Evolutionary conservation across 1,140 invertebrate species (phyloP), one percentile per base, ranked within the genome.

Genomic region (Ceratina australensis): DNA sequence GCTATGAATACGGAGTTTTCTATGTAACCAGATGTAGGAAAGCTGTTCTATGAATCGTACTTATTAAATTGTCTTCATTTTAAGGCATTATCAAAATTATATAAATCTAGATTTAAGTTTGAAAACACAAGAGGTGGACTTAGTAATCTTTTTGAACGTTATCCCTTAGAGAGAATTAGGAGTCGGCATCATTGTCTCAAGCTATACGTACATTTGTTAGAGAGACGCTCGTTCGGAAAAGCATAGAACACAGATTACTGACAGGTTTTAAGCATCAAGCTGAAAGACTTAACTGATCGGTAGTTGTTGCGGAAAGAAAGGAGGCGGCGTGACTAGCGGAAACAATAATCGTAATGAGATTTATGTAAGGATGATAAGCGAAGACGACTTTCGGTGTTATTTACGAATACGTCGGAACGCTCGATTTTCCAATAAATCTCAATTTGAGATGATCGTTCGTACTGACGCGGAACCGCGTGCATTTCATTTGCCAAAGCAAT

Each of bases 401-500:
- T 80, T 64, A 60, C 16, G 66, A 26, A 49, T n/a, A 33, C 26
- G 33, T 28, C 54, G 80, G 75, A 74, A 63, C 67, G 72, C 71
- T 78, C 59, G 77, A 86, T 88, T 88, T 87, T 87, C 86, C 83
- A 89, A 89, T 89, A 89, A 89, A 89, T 89, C 83, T 87, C 80
- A 84, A 85, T 86, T 86, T 85, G 73, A 87, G 59, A 60, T 64
- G 74, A 33, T 69, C 66, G 57, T 22, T 26, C 68, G 65, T 78
- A 57, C 54, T 61, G 50, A 42, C 68, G 59, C 60, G 78, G 74
- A 86, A 83, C 75, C 85, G 81, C 33, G 33, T 54, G 84, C 88
- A 88, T 90, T 91, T 90, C 88, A 91, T 91, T 91, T 89, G 87
- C 81, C 82, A 69, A 83, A 86, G 87, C 86, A 90, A 90, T 91